Percentiles rank a stretch among this genome's conserved stretches.
Conservation (phyloP, 2,888 invertebrate genomes). For the Hirtodrosophila confusa region DNA sequence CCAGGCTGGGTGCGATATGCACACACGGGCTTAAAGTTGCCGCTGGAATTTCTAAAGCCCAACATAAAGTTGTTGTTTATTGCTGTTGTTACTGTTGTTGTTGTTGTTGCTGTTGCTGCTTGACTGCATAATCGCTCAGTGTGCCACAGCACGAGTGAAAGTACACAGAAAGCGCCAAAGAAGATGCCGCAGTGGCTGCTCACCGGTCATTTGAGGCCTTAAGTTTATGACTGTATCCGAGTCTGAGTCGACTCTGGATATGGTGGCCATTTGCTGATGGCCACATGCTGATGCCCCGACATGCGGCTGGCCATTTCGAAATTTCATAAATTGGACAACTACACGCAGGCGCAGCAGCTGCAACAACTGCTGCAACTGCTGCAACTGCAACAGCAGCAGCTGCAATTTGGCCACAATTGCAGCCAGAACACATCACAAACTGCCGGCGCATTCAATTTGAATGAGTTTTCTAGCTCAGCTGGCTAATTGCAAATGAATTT, state of each 20-base stretch:
- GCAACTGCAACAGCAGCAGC: constrained; percentile 15
- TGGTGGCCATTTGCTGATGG: constrained; percentile 42
- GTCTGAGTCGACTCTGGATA: not conserved
- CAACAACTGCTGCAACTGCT: constrained; percentile 22
- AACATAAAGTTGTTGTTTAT: constrained; percentile 25
- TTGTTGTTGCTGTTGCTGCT: constrained; percentile 45
- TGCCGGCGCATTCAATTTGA: constrained; percentile 34
- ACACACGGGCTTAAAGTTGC: constrained; percentile 14
- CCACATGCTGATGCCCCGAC: constrained; percentile 57
- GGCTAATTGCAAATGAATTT: constrained; percentile 62
- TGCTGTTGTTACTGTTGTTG: constrained; percentile 1
- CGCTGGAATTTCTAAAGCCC: constrained; percentile 58
- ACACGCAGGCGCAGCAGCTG: constrained; percentile 69
- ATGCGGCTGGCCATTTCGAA: constrained; percentile 58
- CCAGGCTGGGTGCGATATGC: constrained; percentile 54
- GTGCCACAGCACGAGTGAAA: constrained; percentile 66
- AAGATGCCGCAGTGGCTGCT: constrained; percentile 36
- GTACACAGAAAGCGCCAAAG: constrained; percentile 62
- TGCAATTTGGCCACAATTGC: constrained; percentile 50
- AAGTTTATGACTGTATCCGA: constrained; percentile 22
- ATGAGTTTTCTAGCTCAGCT: constrained; percentile 42
- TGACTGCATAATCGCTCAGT: constrained; percentile 71
- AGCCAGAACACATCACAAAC: constrained; percentile 60
- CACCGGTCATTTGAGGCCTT: constrained; percentile 47
- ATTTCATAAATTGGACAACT: constrained; percentile 65